Base-by-base conservation (phyloP, 2,797 vertebrate species). In the Alauda arvensis region DNA sequence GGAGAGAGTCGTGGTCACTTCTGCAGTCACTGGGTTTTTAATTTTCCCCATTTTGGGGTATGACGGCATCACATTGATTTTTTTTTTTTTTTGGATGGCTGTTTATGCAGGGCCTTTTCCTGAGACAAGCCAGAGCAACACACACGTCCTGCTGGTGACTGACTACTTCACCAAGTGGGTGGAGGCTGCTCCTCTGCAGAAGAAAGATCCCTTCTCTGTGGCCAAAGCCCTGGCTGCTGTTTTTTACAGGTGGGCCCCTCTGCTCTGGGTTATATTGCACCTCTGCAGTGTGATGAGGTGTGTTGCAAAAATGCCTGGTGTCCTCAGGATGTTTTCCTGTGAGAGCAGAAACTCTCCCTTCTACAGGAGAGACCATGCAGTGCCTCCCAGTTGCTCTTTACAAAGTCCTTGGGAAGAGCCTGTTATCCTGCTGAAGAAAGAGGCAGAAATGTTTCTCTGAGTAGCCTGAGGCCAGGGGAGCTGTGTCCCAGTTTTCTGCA, bases 111-210 rank as follows among this genome's bases (percentile, higher is more conserved):
- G 98, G 12, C 98, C 98, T 31, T 98, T 98, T 63, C 97, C 98
- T 4, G 97, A 98, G 85, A 98, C 97, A 0, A 94, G 91, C 85
- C 97, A 94, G 63, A 96, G 97, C 65, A 98, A 98, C 95, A 97
- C 97, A 4, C 96, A 96, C 7, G 74, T 98, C 29, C 96, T 97
- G 39, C 81, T 97, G 7, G 93, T 98, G 78, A 98, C 97, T 1
- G 98, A 99, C 95, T 98, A 98, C 93, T 98, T 98, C 83, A 98
- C 97, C 68, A 99, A 99, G 95, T 99, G 98, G 98, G 97, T 98
- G 25, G 98, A 99, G 91, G 98, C 98, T 19, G 96, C 96, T 92
- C 97, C 98, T 12, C 91, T 98, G 72, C 97, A 96, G 77, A 98
- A 97, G 94, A 97, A 95, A 34, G 98, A 99, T 46, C 92, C 96